phyloP scores from a whole-genome alignment of 2,113 vertebrate genomes.

The Pithys albifrons region DNA sequence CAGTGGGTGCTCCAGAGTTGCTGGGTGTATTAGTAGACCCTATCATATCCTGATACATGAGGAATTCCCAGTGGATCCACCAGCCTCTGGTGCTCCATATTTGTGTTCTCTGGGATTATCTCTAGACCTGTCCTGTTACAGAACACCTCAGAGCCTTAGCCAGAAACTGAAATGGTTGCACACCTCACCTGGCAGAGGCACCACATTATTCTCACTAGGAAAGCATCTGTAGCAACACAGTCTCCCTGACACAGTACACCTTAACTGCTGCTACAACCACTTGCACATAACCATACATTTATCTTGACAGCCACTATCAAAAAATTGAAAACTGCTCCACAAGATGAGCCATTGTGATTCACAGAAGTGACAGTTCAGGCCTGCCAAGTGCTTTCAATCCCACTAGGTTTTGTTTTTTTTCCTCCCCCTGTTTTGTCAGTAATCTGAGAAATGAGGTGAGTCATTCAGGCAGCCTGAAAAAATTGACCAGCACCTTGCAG shows the following conservation, averaged over 20 bases:
- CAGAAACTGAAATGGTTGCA: not conserved
- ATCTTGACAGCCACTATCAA: not conserved
- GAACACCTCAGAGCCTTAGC: not conserved
- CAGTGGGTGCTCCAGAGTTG: not conserved
- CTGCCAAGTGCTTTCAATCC: not conserved
- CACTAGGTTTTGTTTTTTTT: not conserved
- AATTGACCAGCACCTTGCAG: slow-evolving; percentile 16
- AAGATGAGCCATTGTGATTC: not conserved
- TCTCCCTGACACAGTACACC: not conserved
- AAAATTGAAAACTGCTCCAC: not conserved
- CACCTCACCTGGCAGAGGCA: not conserved
- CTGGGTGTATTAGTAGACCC: not conserved
- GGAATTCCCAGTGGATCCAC: not conserved
- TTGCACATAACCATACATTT: not conserved
- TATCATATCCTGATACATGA: not conserved
- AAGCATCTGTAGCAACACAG: not conserved
- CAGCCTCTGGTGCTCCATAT: not conserved
- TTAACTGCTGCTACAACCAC: not conserved
- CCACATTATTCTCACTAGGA: not conserved
- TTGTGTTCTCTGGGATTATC: fast-evolving
- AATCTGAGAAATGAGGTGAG: slow-evolving; percentile 9
- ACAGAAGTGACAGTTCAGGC: not conserved
- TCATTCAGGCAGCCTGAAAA: not conserved
- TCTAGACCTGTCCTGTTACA: not conserved
- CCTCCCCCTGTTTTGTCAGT: not conserved